Evolutionary conservation across 2,797 vertebrate genomes (phyloP).

Genomic region (Enteromius mattozi): DNA sequence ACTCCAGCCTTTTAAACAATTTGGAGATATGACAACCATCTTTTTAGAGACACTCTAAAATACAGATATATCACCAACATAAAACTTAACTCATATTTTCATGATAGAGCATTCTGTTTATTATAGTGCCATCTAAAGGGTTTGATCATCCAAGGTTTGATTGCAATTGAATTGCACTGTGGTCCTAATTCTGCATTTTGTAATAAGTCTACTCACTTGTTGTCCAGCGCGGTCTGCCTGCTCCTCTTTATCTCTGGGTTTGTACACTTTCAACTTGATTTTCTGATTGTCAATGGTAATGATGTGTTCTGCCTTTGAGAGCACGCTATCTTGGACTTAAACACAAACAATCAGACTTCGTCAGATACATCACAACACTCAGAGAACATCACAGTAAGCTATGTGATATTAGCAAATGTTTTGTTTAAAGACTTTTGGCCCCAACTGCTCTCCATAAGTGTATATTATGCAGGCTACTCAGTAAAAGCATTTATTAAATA

Average conservation of each 20-base stretch:
- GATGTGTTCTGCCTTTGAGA: slow-evolving; percentile 36
- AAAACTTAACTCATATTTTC: background rate
- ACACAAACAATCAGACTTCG: background rate
- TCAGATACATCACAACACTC: background rate
- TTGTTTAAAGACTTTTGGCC: background rate
- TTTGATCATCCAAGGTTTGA: background rate
- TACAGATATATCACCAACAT: background rate
- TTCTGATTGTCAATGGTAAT: slow-evolving; percentile 19
- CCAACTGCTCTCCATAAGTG: background rate
- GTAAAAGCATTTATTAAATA: no score
- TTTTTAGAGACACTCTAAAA: background rate
- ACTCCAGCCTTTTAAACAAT: background rate
- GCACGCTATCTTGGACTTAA: slow-evolving; percentile 45
- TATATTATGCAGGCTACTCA: background rate
- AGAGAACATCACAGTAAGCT: background rate
- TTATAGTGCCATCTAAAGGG: background rate
- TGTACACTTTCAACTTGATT: slow-evolving; percentile 44
- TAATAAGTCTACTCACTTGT: background rate
- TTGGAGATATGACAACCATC: background rate
- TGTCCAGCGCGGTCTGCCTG: background rate
- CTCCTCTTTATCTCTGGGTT: background rate
- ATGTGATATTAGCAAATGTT: background rate
- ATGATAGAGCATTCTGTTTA: background rate
- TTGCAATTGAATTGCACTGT: background rate
- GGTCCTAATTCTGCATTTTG: background rate